Evolutionary conservation across 2,888 invertebrate species (phyloP).

Genomic region (Pycnomerus fuliginosus): DNA sequence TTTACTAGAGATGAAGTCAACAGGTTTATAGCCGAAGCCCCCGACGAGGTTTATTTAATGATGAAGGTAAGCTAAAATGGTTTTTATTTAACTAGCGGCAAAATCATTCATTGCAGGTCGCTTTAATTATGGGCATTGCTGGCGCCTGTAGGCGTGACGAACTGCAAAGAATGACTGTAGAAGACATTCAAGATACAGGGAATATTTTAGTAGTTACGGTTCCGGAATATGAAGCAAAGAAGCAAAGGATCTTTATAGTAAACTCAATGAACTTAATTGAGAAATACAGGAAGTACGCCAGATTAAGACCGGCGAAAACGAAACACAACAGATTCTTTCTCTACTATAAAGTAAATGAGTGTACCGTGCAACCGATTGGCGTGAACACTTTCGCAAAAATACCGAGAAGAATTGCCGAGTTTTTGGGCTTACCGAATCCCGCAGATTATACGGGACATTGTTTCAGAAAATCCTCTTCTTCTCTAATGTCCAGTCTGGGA

Average conservation of each 20-base stretch:
- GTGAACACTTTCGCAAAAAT: neutral
- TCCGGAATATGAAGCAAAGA: neutral
- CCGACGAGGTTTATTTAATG: neutral
- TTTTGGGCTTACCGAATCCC: slow-evolving; percentile 1
- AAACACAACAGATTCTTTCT: neutral
- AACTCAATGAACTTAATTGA: no score
- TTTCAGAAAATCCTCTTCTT: no score
- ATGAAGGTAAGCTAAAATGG: slow-evolving; percentile 3
- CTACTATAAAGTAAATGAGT: neutral
- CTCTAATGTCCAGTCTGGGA: no score
- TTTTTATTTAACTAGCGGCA: neutral
- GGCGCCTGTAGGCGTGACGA: neutral
- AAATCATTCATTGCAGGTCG: neutral
- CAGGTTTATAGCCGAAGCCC: neutral
- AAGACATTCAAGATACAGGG: slow-evolving; percentile 1
- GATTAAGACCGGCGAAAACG: neutral
- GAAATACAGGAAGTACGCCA: neutral
- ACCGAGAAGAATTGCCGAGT: neutral
- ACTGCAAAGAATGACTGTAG: neutral
- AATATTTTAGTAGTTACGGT: neutral
- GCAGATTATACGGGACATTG: neutral
- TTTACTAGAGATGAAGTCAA: neutral
- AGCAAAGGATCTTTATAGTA: no score
- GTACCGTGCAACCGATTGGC: neutral
- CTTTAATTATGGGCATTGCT: neutral